Base-by-base conservation (phyloP, 1,140 invertebrate genomes). In the Pogonomyrmex barbatus region DNA sequence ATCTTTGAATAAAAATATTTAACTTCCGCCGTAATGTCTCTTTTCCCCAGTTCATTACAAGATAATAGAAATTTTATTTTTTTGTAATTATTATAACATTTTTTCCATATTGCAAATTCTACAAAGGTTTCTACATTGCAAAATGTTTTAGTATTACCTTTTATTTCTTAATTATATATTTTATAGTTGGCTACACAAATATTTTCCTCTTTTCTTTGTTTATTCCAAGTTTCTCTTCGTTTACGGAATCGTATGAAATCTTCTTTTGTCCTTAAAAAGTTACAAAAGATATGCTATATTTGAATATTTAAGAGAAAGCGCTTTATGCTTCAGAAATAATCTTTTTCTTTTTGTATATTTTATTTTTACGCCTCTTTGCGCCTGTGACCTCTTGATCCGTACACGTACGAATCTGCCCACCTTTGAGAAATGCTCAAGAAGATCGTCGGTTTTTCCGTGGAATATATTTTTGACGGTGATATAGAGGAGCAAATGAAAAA, bases 401-500 rank as follows among this genome's bases (percentile, higher is more conserved):
- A n/a, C 30, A 6, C 47, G 52, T 70, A 14, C 39, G 39, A 81
- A 73, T 52, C 54, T 30, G 54, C 42, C 17, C 33, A n/a, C 36
- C 45, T 54, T 42, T 60, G 54, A 77, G 63, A 50, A 76, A 81
- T 45, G 14, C 6, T 17, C 60, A 24, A 1, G 14, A 47, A 71
- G 30, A 47, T 78, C n/a, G 76, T 24, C 6, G 0, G 0, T 24
- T 42, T 52, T 14, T n/a, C 14, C 56, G 8, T 63, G 17, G 17
- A 77, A 65, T 10, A 60, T 42, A 50, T 77, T 84, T 88, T 87
- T 67, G 33, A 60, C n/a, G n/a, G 71, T 70, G 86, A 71, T 56
- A 52, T 77, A 88, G 24, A 24, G 77, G 76, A 56, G 63, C 71
- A 84, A 88, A 88, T 88, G 86, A 88, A 88, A 88, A 88, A 88